Conservation (phyloP, 2,797 vertebrate species). For the Florisuga fusca region DNA sequence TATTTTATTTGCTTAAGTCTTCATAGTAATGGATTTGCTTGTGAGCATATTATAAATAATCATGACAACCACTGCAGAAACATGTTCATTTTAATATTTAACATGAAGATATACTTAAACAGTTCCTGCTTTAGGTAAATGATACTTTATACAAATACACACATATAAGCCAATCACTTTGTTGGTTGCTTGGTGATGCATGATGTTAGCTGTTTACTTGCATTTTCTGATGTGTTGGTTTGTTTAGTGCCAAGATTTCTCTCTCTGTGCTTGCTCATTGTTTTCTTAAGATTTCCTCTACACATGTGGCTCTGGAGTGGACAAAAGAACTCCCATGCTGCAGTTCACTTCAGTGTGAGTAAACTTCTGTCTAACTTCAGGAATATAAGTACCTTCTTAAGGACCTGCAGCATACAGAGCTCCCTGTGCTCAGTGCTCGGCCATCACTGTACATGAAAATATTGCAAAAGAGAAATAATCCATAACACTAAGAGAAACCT, state of each 20-base stretch:
- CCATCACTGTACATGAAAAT: neutral
- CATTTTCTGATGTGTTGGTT: neutral
- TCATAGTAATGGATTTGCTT: slow-evolving; percentile 25
- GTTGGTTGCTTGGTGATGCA: neutral
- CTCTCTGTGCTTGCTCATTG: too few species aligned
- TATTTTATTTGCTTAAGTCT: slow-evolving; percentile 43
- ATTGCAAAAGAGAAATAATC: neutral
- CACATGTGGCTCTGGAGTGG: too few species aligned
- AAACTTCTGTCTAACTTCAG: too few species aligned
- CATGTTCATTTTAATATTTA: neutral
- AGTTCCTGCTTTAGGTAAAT: neutral
- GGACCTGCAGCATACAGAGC: too few species aligned
- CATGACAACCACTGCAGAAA: neutral
- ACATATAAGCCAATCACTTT: fast-evolving
- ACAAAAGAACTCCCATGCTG: too few species aligned
- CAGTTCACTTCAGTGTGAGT: too few species aligned
- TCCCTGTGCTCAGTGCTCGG: neutral
- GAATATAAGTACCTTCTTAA: too few species aligned
- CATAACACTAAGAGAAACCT: neutral
- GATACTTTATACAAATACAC: neutral
- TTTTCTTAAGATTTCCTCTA: too few species aligned
- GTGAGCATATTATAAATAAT: slow-evolving; percentile 38
- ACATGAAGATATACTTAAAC: neutral
- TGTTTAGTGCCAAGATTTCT: too few species aligned
- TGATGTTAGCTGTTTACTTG: neutral